Evolutionary conservation across 2,797 vertebrate species (phyloP).

Genomic region (Malacoctenus gilli): DNA sequence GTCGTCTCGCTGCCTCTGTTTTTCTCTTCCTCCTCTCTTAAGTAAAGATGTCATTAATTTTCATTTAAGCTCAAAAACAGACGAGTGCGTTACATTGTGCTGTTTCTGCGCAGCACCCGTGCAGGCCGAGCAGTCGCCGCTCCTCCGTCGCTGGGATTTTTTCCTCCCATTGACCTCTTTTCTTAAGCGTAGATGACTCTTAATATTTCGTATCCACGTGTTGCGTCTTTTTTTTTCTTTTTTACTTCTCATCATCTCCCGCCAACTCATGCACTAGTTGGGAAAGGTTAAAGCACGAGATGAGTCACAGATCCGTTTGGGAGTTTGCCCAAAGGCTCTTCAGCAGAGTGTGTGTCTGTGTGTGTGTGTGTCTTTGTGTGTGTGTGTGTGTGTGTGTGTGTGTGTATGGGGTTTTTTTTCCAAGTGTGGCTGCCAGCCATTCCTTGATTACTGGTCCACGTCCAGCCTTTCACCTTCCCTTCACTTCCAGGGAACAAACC

Average conservation of each 20-base stretch:
- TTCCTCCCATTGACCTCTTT: not conserved
- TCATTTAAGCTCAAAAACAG: not conserved
- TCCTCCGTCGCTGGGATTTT: slow-evolving; percentile 12
- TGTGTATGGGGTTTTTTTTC: too few relatives aligned
- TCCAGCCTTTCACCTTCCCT: slow-evolving; percentile 21
- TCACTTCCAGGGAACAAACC: slow-evolving; percentile 26
- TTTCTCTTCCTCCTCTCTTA: slow-evolving; percentile 29
- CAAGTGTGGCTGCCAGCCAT: slow-evolving; percentile 25
- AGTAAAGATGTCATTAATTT: slow-evolving; percentile 10
- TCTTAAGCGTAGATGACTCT: not conserved
- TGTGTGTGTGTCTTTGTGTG: too few relatives aligned
- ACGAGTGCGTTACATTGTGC: not conserved
- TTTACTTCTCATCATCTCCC: not conserved
- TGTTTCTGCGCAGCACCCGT: too few relatives aligned
- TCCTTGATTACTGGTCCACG: slow-evolving; percentile 41
- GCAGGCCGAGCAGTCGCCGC: not conserved
- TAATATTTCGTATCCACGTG: not conserved
- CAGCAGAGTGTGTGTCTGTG: not conserved
- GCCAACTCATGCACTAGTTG: not conserved
- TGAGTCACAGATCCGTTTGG: slow-evolving; percentile 5
- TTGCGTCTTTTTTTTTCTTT: slow-evolving; percentile 4
- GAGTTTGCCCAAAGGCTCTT: slow-evolving; percentile 16
- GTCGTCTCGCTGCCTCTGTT: slow-evolving; percentile 34
- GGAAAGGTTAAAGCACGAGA: not conserved
- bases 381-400: too few relatives aligned